Evolutionary conservation across 2,113 vertebrate genomes (phyloP).

Genomic region (Hyperopisus bebe): DNA sequence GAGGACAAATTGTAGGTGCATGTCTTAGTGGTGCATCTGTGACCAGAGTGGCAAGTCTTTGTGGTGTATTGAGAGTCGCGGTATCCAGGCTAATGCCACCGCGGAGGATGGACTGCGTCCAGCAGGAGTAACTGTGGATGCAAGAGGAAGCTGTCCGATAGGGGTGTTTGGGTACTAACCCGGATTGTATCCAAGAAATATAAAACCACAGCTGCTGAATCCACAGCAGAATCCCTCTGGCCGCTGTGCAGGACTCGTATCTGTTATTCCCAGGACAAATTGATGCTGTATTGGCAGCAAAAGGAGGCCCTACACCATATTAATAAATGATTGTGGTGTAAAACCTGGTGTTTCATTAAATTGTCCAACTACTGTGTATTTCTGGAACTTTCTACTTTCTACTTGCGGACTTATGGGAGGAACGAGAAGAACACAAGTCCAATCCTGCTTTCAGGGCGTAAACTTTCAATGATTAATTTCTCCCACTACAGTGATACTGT

Average conservation of each 20-base stretch:
- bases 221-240: not conserved
- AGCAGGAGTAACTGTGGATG: not conserved
- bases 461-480: not conserved
- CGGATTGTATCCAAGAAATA: not conserved
- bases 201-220: not conserved
- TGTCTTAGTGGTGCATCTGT: not conserved
- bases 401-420: not conserved
- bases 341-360: not conserved
- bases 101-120: not conserved
- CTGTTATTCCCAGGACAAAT: not conserved
- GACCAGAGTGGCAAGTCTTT: not conserved
- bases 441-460: not conserved
- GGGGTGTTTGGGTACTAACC: not conserved
- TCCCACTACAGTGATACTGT: not conserved
- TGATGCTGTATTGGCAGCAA: not conserved
- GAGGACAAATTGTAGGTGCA: not conserved
- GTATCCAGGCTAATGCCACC: not conserved
- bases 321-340: not conserved
- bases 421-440: not conserved
- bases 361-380: not conserved
- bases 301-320: not conserved
- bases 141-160: not conserved
- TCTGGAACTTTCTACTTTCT: not conserved
- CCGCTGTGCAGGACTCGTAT: not conserved
- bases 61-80: not conserved